Conservation (phyloP, 2,888 invertebrate genomes). For the Endotricha flammealis region DNA sequence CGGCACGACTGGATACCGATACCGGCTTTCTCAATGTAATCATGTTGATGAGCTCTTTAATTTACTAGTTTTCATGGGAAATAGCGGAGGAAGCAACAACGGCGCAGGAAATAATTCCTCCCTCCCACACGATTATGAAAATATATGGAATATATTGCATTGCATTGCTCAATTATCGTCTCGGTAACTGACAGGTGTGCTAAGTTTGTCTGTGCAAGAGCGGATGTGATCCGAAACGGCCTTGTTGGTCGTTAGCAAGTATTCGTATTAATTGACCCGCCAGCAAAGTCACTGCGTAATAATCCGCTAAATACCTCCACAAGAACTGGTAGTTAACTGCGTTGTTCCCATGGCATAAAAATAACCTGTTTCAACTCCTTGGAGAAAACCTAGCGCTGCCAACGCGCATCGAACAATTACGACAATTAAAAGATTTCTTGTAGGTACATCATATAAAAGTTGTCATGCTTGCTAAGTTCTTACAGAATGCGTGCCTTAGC, state of each 20-base stretch:
- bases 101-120: neutral
- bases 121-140: neutral
- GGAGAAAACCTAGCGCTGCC: slow-evolving; percentile 9
- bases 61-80: slow-evolving; percentile 9
- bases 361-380: slow-evolving; percentile 6
- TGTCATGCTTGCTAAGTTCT: neutral
- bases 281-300: slow-evolving; percentile 4
- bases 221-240: slow-evolving; percentile 7
- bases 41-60: slow-evolving; percentile 31
- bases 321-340: slow-evolving; percentile 9
- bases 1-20: slow-evolving; percentile 36
- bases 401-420: slow-evolving; percentile 11
- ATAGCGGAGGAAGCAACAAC: neutral
- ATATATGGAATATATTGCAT: neutral
- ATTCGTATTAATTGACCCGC: slow-evolving; percentile 7
- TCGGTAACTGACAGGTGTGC: neutral
- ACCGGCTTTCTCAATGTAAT: slow-evolving; percentile 46
- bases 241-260: slow-evolving; percentile 4
- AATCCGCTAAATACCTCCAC: slow-evolving; percentile 7
- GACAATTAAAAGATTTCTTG: slow-evolving; percentile 7
- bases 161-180: slow-evolving; percentile 1
- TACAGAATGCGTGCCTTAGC: neutral
- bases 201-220: neutral
- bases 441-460: neutral
- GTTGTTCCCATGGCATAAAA: slow-evolving; percentile 12